Evolutionary conservation across 2,797 vertebrate species (phyloP), one percentile per base, ranked within the genome.

Genomic region (Pelochelys cantorii): DNA sequence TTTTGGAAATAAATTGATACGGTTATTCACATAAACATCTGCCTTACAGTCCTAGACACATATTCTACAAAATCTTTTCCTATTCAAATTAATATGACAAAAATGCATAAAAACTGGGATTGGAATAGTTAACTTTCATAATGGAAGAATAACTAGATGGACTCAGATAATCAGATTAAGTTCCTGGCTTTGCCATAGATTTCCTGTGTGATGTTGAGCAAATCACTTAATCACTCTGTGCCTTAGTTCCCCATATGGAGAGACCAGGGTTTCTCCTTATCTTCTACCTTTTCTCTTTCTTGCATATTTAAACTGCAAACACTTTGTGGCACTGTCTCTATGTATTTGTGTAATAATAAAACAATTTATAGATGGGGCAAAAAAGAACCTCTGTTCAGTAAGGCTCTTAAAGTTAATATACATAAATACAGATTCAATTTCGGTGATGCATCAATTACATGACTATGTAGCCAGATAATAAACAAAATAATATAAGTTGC

Each of bases 1-100:
- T 75, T 71, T 62, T 42, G 90, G 60, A 90, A 93, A 93, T 91
- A 84, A 1, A 83, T 79, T 92, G 90, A 95, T 8, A 31, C 12
- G 3, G 2, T 11, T 93, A 93, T 93, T 88, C 81, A 84, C 25
- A 57, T 65, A 84, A 37, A 68, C 22, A 77, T 87, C 86, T 93
- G 56, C 80, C 57, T 89, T 88, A 84, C 12, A 4, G 57, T 62
- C 7, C 68, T 71, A 62, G 11, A 86, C 29, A 93, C 91, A 93
- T 18, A 29, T 62, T 93, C 71, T 48, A 93, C 90, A 94, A 92
- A 87, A 60, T 90, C 86, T 92, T 17, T 1, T 81, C 85, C 48
- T 94, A 78, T 34, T 82, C 85, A 87, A 57, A 57, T 25, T 31
- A 95, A 22, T 55, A 78, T 90, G 78, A 85, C n/a, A 92, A 90